Percentiles rank a stretch among this genome's conserved stretches.
These are phyloP conservation scores for Oriolus oriolus DNA, from an alignment of 2,113 vertebrate genomes.

Conservation along the genomic window DNA sequence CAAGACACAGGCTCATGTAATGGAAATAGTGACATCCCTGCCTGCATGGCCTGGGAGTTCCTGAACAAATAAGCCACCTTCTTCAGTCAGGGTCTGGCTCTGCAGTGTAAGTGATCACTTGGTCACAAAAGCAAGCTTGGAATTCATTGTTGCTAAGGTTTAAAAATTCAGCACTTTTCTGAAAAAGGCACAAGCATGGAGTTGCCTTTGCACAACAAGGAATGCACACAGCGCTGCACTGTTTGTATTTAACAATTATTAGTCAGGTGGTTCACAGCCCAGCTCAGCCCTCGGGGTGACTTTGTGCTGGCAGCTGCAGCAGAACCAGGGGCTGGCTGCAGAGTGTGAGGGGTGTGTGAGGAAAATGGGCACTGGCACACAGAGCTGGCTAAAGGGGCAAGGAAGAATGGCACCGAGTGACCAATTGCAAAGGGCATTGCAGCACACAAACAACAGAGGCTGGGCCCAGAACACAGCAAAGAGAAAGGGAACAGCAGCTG, in stretches of 20 bases:
- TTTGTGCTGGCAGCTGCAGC: not conserved
- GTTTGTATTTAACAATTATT: not conserved
- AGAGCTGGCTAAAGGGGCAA: not conserved
- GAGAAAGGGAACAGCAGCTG: not conserved
- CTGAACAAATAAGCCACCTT: not conserved
- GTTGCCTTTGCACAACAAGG: not conserved
- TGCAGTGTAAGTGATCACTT: accelerated
- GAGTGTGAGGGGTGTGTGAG: not conserved
- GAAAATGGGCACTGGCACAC: not conserved
- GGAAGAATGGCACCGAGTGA: not conserved
- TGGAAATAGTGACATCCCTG: not conserved
- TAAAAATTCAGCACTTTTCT: not conserved
- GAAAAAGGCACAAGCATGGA: not conserved
- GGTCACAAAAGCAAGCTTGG: not conserved
- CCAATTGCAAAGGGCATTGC: not conserved
- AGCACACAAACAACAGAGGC: not conserved
- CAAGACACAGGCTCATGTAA: not conserved
- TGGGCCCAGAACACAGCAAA: not conserved
- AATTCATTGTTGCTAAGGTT: not conserved
- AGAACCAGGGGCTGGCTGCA: not conserved
- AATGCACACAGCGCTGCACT: not conserved
- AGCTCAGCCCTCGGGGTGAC: not conserved
- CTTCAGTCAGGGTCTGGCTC: not conserved
- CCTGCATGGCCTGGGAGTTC: not conserved
- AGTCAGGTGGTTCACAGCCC: not conserved